Evolutionary conservation across 2,113 vertebrate genomes (phyloP), one percentile per base, ranked within the genome.

Genomic region (Sminthopsis crassicaudata): DNA sequence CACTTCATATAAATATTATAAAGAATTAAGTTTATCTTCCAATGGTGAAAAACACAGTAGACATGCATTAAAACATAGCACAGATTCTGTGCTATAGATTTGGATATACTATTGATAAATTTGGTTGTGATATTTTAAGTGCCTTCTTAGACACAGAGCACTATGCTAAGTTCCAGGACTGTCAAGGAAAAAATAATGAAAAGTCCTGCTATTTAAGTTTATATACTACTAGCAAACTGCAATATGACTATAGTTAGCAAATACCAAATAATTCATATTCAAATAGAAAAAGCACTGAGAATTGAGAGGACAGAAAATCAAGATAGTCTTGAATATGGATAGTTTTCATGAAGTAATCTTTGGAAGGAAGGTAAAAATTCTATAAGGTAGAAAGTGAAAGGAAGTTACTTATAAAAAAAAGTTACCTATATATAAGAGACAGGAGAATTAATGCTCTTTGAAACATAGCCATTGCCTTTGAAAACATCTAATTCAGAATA

Each of bases 401-500:
- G 3, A n/a, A 84, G 19, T 84, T 16, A 42, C 16, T 4, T 42
- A 22, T 84, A 42, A 84, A 42, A 84, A 2, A 6, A 42, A 48
- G 46, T 48, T 36, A 36, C 8, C 50, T 50, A 50, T 50, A 50
- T 50, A 50, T 8, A 50, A 50, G 36, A 84, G n/a, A 22, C 8
- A 42, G n/a, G 36, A 84, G 36, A 19, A n/a, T 84, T 42, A 19
- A 46, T 48, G 22, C n/a, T 51, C 91, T 30, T 93, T 92, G 16
- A 53, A 94, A 67, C 2, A 57, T 25, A 92, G 12, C 1, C 26
- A 95, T 92, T 92, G 9, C 16, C 53, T 93, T 92, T 48, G 90
- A 53, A 92, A 57, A 94, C 52, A 96, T 91, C 54, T 94, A 27
- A 91, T 92, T 95, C 24, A 95, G 92, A 95, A 92, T 84, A 30